Evolutionary conservation across 2,797 vertebrate species (phyloP), one percentile per base, ranked within the genome.

Genomic region (Semaprochilodus insignis): DNA sequence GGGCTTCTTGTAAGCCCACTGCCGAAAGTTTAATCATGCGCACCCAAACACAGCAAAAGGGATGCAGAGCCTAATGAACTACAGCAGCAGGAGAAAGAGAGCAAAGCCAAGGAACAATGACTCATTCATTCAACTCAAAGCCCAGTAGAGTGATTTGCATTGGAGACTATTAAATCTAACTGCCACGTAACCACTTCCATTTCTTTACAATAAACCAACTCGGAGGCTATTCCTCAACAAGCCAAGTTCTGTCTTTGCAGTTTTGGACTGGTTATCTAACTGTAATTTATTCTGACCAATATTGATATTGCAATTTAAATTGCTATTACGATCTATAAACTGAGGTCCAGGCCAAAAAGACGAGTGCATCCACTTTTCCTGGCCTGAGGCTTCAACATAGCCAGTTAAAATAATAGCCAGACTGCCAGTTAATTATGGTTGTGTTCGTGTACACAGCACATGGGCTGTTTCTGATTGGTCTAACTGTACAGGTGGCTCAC

Each of bases 151-250:
- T 62, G 66, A 55, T 57, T 36, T 8, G 25, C 31, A 70, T 81
- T 52, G 15, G 6, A 71, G 36, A 70, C 40, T 74, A 48, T 81
- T 59, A 76, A 54, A 72, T 77, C 51, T 77, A 77, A 71, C 81
- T 17, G 21, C 27, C 74, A 72, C 40, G 57, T 51, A 71, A 77
- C 67, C 67, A 65, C 57, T 63, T 77, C 40, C 74, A 27, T 21
- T 55, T 73, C 51, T 31, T 21, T 31, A 55, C 71, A 27, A 54
- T 31, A 54, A 54, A 54, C 17, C 25, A 55, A 55, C 51, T 6
- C 25, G 23, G 25, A 71, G 48, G 44, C n/a, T 25, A 16, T 11
- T 71, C 21, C 40, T n/a, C 44, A 51, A 51, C 23, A 23, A 63
- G 59, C 21, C 16, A 55, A 15, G 25, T n/a, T 23, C n/a, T 51